These are phyloP conservation scores for Cyprinodon variegatus DNA, from an alignment of 2,113 vertebrate genomes.

Conservation along the genomic window DNA sequence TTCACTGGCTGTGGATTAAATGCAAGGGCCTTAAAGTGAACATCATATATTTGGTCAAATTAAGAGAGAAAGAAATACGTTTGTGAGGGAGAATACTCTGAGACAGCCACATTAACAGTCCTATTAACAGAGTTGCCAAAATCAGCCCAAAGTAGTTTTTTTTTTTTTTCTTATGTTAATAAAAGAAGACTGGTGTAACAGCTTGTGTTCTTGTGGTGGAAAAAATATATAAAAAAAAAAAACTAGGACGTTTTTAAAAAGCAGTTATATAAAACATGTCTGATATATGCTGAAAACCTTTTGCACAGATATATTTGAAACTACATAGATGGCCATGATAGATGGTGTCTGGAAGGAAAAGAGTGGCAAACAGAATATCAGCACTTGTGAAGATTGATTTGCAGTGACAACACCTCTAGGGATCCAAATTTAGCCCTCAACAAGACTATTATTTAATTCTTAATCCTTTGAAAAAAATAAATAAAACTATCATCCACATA, in stretches of 20 bases:
- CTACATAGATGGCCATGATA: neutral
- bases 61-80: neutral
- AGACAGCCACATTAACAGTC: neutral
- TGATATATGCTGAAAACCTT: neutral
- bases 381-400: neutral
- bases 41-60: neutral
- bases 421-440: neutral
- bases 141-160: neutral
- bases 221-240: too few relatives aligned
- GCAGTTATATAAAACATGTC: neutral
- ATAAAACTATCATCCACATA: neutral
- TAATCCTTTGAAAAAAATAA: neutral
- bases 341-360: neutral
- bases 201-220: too few relatives aligned
- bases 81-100: neutral
- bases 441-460: neutral
- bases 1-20: neutral
- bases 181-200: too few relatives aligned
- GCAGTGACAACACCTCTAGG: neutral
- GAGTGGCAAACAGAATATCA: neutral
- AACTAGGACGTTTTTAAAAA: too few relatives aligned
- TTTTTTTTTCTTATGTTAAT: too few relatives aligned
- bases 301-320: neutral
- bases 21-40: neutral
- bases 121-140: rapidly evolving